Evolutionary conservation across 2,113 vertebrate genomes (phyloP), one percentile per base, ranked within the genome.

Genomic region (Bos taurus): DNA sequence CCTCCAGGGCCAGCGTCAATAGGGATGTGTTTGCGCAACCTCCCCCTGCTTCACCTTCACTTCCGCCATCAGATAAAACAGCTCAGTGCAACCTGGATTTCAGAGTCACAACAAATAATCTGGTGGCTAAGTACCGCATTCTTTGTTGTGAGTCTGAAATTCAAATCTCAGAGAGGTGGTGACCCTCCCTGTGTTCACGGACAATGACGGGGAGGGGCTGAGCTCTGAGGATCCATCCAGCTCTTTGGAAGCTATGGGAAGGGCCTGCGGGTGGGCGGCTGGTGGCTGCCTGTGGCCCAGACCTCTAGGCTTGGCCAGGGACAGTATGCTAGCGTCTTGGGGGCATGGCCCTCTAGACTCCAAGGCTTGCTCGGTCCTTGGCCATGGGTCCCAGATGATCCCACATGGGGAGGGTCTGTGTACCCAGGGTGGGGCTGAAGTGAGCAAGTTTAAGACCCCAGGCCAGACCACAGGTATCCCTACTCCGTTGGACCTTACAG

Each of bases 381-480:
- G 50, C 50, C 5, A 2, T 82, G 80, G 48, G 28, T 54, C 80
- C 80, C 50, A 83, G 33, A 54, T 23, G 80, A 14, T 33, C 33
- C 33, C 50, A 36, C 50, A 36, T 21, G 17, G 80, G 50, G 80
- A 25, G 50, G 48, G 50, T 33, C 80, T 36, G 33, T 21, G 19
- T 25, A n/a, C 6, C 33, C 50, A 17, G 28, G 26, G 46, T 43
- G 16, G 19, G 48, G 48, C 57, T 33, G 25, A 36, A 25, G 16
- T 23, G 30, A 33, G n/a, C 16, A 12, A 4, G n/a, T 12, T 7
- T 28, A 36, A 64, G 40, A 40, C 16, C 57, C 21, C 40, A 5
- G 33, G 77, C 19, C 7, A 88, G 74, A 60, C 16, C 15, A 5
- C 1, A 7, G 6, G 1, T 1, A 2, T 14, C 10, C 6, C 9